Conservation (phyloP, 2,797 vertebrate genomes). For the Bucorvus abyssinicus region DNA sequence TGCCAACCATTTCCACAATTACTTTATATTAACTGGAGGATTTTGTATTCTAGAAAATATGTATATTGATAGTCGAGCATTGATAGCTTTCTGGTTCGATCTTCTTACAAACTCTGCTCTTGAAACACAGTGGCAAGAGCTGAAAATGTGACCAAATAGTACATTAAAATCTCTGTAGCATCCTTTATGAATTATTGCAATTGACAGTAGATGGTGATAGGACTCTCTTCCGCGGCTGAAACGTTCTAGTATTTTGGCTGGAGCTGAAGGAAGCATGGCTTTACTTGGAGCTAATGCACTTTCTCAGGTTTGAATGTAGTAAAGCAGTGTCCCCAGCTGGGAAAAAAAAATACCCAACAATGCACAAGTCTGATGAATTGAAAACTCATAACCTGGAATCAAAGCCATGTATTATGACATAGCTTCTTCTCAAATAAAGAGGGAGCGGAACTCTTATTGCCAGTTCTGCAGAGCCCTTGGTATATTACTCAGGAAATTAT, state of each 20-base stretch:
- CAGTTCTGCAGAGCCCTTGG: background rate
- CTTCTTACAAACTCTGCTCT: background rate
- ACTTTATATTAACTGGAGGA: conserved; percentile 58
- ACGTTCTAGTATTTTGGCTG: background rate
- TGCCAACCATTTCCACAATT: conserved; percentile 71
- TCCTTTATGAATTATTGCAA: conserved; percentile 29
- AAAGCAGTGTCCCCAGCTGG: background rate
- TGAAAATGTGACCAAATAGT: background rate
- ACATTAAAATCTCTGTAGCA: conserved; percentile 22
- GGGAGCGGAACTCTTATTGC: background rate
- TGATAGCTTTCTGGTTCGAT: conserved; percentile 15
- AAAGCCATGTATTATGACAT: background rate
- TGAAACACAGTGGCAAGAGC: background rate
- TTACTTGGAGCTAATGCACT: background rate
- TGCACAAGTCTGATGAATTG: background rate
- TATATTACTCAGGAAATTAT: background rate
- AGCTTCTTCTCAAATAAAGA: background rate
- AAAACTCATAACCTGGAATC: background rate
- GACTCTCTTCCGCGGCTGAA: background rate
- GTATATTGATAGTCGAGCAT: conserved; percentile 17
- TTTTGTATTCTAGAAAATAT: conserved; percentile 40
- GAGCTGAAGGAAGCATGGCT: background rate
- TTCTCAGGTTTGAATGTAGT: background rate
- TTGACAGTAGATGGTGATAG: conserved; percentile 45
- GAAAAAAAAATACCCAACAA: background rate